Evolutionary conservation across 2,797 vertebrate species (phyloP).

Genomic region (Lacerta agilis): DNA sequence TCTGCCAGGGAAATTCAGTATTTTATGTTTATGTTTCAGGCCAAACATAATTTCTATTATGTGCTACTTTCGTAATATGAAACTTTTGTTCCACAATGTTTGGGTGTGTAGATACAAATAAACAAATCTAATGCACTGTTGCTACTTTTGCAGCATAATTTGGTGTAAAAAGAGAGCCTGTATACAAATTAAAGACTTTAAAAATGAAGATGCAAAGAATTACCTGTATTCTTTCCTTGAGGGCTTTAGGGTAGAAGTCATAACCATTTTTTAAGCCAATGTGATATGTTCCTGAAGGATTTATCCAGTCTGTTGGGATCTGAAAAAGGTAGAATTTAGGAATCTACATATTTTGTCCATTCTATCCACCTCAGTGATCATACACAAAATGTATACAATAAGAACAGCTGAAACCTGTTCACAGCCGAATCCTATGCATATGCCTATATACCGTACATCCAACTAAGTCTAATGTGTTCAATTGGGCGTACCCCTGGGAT

Average conservation of each 20-base stretch:
- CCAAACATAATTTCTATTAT: too few relatives aligned
- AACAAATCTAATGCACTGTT: too few relatives aligned
- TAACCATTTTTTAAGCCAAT: conserved; percentile 98
- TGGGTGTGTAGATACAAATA: too few relatives aligned
- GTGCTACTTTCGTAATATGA: too few relatives aligned
- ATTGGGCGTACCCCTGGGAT: background rate
- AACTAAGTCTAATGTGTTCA: background rate
- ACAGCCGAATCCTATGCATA: background rate
- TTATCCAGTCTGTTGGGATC: conserved; percentile 92
- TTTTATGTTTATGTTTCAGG: too few relatives aligned
- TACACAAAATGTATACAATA: background rate
- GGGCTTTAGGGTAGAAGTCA: conserved; percentile 97
- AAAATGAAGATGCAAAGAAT: conserved; percentile 25
- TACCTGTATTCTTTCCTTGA: conserved; percentile 98
- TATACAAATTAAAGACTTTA: too few relatives aligned
- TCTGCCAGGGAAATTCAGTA: too few relatives aligned
- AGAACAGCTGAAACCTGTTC: too few relatives aligned
- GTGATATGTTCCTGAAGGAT: conserved; percentile 93
- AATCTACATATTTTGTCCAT: background rate
- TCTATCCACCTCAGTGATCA: background rate
- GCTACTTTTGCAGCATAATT: too few relatives aligned
- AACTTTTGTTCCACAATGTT: too few relatives aligned
- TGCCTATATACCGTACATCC: background rate
- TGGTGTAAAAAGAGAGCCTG: too few relatives aligned
- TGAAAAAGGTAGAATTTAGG: conserved; percentile 63